These are phyloP conservation scores for Echinops telfairi DNA, from an alignment of 2,113 vertebrate species.

Conservation along the genomic window DNA sequence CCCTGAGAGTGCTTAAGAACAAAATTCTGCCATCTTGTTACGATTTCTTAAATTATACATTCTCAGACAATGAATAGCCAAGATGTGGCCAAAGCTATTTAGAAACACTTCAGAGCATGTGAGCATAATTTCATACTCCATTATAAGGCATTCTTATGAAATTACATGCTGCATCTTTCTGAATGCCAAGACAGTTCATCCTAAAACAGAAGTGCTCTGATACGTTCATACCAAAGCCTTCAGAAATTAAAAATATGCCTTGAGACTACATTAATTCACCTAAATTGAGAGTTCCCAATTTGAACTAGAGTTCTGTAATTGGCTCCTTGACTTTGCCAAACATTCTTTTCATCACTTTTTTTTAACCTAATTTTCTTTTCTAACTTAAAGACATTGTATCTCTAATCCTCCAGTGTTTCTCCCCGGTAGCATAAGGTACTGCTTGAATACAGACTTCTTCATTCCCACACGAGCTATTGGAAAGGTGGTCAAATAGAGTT, in stretches of 20 bases:
- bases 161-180: slow-evolving; percentile 72
- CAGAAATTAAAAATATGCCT: slow-evolving; percentile 66
- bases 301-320: slow-evolving; percentile 62
- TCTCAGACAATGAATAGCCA: slow-evolving; percentile 80
- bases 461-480: neutral
- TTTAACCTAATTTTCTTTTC: slow-evolving; percentile 46
- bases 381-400: slow-evolving; percentile 31
- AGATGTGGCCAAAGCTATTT: slow-evolving; percentile 76
- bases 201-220: slow-evolving; percentile 44
- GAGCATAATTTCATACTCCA: slow-evolving; percentile 73
- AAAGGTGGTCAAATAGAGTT: slow-evolving; percentile 1
- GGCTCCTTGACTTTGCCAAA: slow-evolving; percentile 42
- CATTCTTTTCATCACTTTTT: slow-evolving; percentile 65
- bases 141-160: slow-evolving; percentile 72
- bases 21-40: slow-evolving; percentile 46
- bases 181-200: slow-evolving; percentile 30
- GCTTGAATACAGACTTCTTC: slow-evolving; percentile 46
- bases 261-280: slow-evolving; percentile 57
- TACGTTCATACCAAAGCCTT: slow-evolving; percentile 65
- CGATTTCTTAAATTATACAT: slow-evolving; percentile 77
- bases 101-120: slow-evolving; percentile 74
- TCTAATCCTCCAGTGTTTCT: slow-evolving; percentile 50
- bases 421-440: slow-evolving; percentile 52
- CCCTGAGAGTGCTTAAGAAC: slow-evolving; percentile 11
- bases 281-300: slow-evolving; percentile 54